These are phyloP conservation scores for Mastomys natalensis DNA, from an alignment of 2,113 vertebrate genomes.

Conservation along the genomic window DNA sequence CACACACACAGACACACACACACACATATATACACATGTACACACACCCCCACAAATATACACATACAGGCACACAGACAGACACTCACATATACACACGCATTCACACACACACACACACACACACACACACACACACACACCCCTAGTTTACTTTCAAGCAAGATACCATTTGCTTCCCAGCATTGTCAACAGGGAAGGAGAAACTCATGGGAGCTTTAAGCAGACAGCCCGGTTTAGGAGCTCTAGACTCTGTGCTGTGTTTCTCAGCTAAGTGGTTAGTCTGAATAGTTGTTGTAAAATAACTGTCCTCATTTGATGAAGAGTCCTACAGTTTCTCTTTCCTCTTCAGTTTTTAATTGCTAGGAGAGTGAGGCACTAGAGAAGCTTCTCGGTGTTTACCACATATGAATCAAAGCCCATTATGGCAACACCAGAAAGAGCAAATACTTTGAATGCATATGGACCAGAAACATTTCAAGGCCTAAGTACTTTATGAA, in stretches of 20 bases:
- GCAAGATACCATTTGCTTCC: background rate
- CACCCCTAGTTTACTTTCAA: background rate
- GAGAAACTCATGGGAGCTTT: background rate
- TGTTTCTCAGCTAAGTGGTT: background rate
- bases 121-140: background rate
- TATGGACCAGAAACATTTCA: background rate
- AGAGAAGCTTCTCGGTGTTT: background rate
- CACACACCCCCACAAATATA: rapidly evolving
- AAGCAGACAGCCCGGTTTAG: background rate
- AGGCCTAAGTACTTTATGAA: background rate
- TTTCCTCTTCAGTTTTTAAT: constrained; percentile 4
- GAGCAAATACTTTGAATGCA: background rate
- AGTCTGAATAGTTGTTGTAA: background rate
- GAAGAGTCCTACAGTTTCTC: background rate
- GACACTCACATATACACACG: background rate
- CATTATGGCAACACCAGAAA: background rate
- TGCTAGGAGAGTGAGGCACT: background rate
- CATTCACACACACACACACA: background rate
- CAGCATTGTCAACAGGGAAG: background rate
- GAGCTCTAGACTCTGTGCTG: background rate
- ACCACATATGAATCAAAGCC: background rate
- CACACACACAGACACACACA: background rate
- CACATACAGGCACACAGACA: rapidly evolving
- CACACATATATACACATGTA: background rate
- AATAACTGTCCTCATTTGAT: background rate